phyloP scores from a whole-genome alignment of 2,113 vertebrate species.

The Oreochromis spilurus region DNA sequence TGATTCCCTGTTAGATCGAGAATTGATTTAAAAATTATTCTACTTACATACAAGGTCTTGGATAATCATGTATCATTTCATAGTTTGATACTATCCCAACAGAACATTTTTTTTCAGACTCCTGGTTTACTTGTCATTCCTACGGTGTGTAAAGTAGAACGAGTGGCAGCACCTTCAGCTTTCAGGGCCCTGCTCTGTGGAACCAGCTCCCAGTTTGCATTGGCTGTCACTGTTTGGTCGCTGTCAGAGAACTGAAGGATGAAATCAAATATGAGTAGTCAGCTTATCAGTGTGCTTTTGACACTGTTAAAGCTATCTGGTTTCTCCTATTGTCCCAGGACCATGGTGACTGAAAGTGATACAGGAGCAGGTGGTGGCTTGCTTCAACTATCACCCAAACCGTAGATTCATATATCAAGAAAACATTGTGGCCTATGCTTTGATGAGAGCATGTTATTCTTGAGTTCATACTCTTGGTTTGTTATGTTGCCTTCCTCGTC shows the following conservation, averaged over 20 bases:
- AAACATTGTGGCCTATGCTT: background rate
- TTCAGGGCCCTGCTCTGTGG: background rate
- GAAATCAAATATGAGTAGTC: background rate
- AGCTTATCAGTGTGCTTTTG: background rate
- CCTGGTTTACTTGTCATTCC: background rate
- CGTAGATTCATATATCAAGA: background rate
- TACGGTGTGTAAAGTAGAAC: background rate
- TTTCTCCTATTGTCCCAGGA: background rate
- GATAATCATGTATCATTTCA: background rate
- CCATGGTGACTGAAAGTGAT: background rate
- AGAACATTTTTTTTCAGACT: background rate
- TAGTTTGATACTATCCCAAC: background rate
- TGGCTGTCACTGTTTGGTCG: background rate
- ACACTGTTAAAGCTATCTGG: accelerated
- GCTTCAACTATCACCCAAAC: background rate
- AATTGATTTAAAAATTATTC: background rate
- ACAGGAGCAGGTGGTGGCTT: background rate
- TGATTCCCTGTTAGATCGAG: background rate
- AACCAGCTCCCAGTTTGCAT: background rate
- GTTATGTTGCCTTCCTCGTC: background rate
- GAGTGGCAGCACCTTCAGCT: background rate
- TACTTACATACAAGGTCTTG: background rate
- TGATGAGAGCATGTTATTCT: background rate
- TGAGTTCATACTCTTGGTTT: background rate
- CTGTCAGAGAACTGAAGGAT: background rate